These are phyloP conservation scores for Tetropium fuscum DNA, from an alignment of 2,888 invertebrate species.

Conservation along the genomic window DNA sequence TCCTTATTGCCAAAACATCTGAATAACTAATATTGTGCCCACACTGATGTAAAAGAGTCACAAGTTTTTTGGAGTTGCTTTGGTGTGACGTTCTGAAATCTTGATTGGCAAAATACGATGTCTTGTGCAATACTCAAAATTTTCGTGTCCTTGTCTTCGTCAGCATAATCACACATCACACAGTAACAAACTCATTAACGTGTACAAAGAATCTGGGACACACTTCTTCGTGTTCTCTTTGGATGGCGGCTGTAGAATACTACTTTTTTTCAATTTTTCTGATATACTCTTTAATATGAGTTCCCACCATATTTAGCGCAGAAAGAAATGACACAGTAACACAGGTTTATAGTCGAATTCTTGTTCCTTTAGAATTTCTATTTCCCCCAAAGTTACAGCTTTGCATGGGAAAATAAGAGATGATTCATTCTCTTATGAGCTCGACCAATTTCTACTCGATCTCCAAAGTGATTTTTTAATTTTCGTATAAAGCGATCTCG, in stretches of 20 bases:
- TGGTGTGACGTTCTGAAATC: neutral
- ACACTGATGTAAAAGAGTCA: neutral
- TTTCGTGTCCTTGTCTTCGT: neutral
- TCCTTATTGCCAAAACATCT: neutral
- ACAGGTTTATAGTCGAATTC: neutral
- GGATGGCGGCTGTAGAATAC: too few relatives aligned
- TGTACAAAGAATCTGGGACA: neutral
- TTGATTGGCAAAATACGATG: neutral
- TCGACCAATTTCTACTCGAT: too few relatives aligned
- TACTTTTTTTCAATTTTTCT: too few relatives aligned
- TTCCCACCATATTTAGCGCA: neutral
- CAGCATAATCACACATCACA: neutral
- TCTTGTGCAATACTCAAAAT: neutral
- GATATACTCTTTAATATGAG: too few relatives aligned
- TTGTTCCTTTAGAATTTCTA: neutral
- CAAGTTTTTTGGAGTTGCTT: neutral
- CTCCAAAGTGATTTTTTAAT: too few relatives aligned
- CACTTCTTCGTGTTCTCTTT: neutral
- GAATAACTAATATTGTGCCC: neutral
- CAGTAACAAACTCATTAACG: neutral
- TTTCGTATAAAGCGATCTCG: too few relatives aligned
- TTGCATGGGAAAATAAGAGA: too few relatives aligned
- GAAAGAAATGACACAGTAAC: neutral
- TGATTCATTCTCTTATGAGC: too few relatives aligned
- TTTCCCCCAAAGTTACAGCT: too few relatives aligned